Evolutionary conservation across 2,113 vertebrate species (phyloP), one percentile per base, ranked within the genome.

Genomic region (Butastur rufipennis): DNA sequence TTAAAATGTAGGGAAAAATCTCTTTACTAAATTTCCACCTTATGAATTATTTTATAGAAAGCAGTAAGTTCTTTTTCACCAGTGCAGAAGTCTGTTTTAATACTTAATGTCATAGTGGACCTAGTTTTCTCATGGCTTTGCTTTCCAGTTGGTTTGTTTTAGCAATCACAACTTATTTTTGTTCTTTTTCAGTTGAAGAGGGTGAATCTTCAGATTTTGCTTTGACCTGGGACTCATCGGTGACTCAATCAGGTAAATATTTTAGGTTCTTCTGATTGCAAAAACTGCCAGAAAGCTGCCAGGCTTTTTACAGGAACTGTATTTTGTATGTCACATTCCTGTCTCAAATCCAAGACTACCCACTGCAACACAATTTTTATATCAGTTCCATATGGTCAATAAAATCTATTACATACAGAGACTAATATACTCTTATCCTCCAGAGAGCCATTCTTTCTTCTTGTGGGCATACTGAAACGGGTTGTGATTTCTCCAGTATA

Each of bases 171-270:
- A 86, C 22, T 67, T 36, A 93, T 95, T 97, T 97, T 97, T 91
- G 59, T 97, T 98, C 86, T 98, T 94, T 98, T 98, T 98, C 99
- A 97, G 99, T 99, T 58, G 99, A 99, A 98, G 99, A 99, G 95
- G 99, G 99, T 56, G 99, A 99, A 97, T 98, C 99, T 93, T 99
- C 99, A 58, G 99, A 99, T 98, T 99, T 99, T 98, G 97, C 98
- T 71, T 98, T 99, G 97, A 98, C 98, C 98, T 99, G 99, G 99
- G 99, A 99, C 82, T 98, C 99, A 81, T 98, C 99, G 9, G 98
- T 98, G 90, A 98, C 98, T 93, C 98, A 99, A 97, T 99, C 99
- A 99, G 99, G 99, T 98, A 98, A 97, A 96, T 81, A 82, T 88
- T 94, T 82, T 53, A 82, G 89, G 85, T 94, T 96, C 93, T 92